Evolutionary conservation across 2,113 vertebrate genomes (phyloP).

Genomic region (Neofelis nebulosa): DNA sequence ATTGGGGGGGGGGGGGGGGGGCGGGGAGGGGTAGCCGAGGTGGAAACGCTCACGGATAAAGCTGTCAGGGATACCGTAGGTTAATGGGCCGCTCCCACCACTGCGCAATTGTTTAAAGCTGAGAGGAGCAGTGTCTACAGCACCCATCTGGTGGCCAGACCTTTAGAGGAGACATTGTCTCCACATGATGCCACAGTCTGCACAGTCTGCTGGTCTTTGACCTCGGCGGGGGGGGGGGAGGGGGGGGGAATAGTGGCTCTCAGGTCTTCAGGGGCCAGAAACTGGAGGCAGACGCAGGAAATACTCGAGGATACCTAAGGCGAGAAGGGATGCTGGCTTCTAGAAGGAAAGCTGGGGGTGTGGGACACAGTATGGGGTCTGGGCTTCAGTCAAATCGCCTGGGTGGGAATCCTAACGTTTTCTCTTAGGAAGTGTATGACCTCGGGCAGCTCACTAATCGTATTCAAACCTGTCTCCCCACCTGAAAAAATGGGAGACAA

Average conservation of each 20-base stretch:
- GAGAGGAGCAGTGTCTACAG: neutral
- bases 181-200: neutral
- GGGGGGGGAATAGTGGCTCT: neutral
- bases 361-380: neutral
- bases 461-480: neutral
- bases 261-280: neutral
- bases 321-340: neutral
- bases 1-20: neutral
- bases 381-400: neutral
- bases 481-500: neutral
- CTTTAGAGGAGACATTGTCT: neutral
- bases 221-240: neutral
- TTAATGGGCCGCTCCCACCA: neutral
- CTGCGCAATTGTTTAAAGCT: neutral
- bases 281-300: neutral
- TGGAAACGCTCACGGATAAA: neutral
- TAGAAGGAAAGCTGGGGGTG: neutral
- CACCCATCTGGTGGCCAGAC: conserved; percentile 1
- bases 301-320: neutral
- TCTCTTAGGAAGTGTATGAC: neutral
- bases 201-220: neutral
- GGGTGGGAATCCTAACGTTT: neutral
- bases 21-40: neutral
- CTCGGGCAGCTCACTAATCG: neutral
- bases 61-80: neutral